These are phyloP conservation scores for Drosophila yooni DNA, from an alignment of 2,888 invertebrate genomes.

Conservation along the genomic window DNA sequence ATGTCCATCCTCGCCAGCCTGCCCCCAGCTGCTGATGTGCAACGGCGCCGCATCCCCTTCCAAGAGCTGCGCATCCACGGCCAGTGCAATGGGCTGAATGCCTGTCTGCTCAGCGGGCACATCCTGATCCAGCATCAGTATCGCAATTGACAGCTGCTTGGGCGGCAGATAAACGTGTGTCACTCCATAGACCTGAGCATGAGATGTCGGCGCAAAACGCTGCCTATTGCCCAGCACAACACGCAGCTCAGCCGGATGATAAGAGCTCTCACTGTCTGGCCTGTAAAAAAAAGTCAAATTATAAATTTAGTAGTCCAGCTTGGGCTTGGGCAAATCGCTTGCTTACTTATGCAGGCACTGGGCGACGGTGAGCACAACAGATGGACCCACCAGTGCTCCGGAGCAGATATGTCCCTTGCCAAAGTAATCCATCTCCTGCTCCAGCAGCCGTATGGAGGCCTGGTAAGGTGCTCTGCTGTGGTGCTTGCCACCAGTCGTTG, in stretches of 20 bases:
- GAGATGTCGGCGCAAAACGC: constrained; percentile 57
- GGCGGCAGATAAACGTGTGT: constrained; percentile 78
- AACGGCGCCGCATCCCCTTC: background rate
- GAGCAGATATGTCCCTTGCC: constrained; percentile 83
- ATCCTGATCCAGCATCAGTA: constrained; percentile 80
- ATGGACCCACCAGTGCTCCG: constrained; percentile 79
- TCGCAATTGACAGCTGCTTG: constrained; percentile 68
- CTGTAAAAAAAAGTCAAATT: constrained; percentile 30
- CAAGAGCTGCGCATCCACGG: constrained; percentile 1
- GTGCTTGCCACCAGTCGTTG: background rate
- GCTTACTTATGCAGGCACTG: constrained; percentile 81
- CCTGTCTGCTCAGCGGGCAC: constrained; percentile 59
- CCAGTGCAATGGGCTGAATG: constrained; percentile 72
- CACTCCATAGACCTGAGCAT: constrained; percentile 67
- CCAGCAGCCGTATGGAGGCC: constrained; percentile 80
- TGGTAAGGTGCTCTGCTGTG: constrained; percentile 65
- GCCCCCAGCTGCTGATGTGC: constrained; percentile 65
- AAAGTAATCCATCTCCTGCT: constrained; percentile 65
- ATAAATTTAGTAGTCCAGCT: background rate
- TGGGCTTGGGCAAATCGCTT: background rate
- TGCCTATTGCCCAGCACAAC: constrained; percentile 76
- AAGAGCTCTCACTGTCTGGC: constrained; percentile 35
- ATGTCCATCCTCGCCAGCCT: constrained; percentile 22
- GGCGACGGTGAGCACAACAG: constrained; percentile 80
- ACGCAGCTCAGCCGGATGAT: constrained; percentile 81